Conservation (phyloP, 2,797 vertebrate species). For the Orientallactaga sibirica region DNA sequence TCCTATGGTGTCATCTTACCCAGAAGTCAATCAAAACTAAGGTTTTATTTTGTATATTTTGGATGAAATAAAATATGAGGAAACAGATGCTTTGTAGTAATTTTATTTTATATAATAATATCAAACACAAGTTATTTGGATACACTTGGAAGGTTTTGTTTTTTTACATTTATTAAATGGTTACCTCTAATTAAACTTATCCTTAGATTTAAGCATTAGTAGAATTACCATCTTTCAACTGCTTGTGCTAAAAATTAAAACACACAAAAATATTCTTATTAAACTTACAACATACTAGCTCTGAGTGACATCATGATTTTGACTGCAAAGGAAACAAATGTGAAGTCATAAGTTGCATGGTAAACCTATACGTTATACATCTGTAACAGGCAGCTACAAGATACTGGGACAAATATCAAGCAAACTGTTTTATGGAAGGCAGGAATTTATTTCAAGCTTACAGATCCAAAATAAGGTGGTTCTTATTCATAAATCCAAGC, state of each 20-base stretch:
- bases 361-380: not conserved
- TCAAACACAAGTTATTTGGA: not conserved
- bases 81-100: conserved; percentile 8
- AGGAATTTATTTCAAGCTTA: too few relatives aligned
- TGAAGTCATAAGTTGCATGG: conserved; percentile 49
- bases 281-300: not conserved
- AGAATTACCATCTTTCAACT: conserved; percentile 14
- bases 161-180: not conserved
- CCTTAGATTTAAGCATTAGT: conserved; percentile 21
- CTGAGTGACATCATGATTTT: conserved; percentile 44
- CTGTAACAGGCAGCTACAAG: too few relatives aligned
- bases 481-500: too few relatives aligned
- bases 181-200: not conserved
- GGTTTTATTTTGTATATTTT: not conserved
- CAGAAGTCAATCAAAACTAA: not conserved
- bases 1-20: too few relatives aligned
- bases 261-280: conserved; percentile 34
- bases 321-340: conserved; percentile 37
- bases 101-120: conserved; percentile 59
- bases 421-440: too few relatives aligned
- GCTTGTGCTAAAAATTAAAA: conserved; percentile 63
- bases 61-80: conserved; percentile 12
- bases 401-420: too few relatives aligned
- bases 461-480: too few relatives aligned
- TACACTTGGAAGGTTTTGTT: not conserved